phyloP scores from a whole-genome alignment of 2,113 vertebrate genomes.

The Heteronetta atricapilla region DNA sequence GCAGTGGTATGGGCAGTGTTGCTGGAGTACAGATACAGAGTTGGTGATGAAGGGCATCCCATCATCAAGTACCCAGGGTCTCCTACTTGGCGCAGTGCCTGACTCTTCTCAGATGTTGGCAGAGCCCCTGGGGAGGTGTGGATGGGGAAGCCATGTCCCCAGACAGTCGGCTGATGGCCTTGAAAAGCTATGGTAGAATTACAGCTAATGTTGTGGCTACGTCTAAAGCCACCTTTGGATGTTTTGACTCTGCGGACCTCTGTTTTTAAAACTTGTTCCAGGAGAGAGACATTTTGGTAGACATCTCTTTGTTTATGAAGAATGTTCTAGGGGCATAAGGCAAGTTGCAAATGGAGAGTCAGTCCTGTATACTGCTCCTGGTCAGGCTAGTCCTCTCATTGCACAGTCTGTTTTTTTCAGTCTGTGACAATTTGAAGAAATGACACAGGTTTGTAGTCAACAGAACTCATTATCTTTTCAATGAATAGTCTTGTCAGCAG shows the following conservation, averaged over 20 bases:
- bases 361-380: background rate
- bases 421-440: background rate
- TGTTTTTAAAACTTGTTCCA: background rate
- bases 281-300: background rate
- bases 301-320: background rate
- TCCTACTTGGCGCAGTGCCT: background rate
- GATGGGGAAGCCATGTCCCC: background rate
- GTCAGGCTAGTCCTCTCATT: background rate
- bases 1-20: background rate
- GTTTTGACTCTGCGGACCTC: conserved; percentile 29
- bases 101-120: background rate
- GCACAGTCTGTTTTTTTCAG: background rate
- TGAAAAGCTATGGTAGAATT: background rate
- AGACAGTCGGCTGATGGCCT: background rate
- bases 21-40: background rate
- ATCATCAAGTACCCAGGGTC: background rate
- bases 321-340: background rate
- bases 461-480: background rate
- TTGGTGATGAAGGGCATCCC: background rate
- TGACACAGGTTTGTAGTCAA: background rate
- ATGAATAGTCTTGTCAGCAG: background rate
- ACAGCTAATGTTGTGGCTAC: background rate
- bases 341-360: background rate
- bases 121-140: background rate
- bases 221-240: background rate